Base-by-base conservation (phyloP, 2,113 vertebrate genomes). In the Muntiacus reevesi region DNA sequence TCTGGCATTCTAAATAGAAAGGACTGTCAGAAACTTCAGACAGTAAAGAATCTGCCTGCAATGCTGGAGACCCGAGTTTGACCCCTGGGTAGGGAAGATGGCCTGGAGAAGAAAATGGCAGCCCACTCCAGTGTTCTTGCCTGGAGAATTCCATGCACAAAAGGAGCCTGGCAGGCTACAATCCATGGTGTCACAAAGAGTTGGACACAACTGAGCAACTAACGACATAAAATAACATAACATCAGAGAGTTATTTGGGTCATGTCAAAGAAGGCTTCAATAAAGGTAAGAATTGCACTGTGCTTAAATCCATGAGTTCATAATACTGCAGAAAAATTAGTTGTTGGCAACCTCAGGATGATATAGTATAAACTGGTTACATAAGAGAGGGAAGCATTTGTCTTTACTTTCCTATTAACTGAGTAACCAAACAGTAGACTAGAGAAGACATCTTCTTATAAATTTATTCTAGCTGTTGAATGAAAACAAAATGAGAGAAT, bases 101-200 rank as follows among this genome's bases (percentile, higher is more conserved):
- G 67, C 19, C 67, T 23, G n/a, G 19, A 74, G n/a, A 74, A 74
- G 19, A 40, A 74, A 74, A 40, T 23, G 67, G 19, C n/a, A 74
- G n/a, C 19, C n/a, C 19, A 40, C 67, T 23, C n/a, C 19, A 40
- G 10, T 23, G 13, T 74, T 40, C n/a, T 74, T 40, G n/a, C 67
- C 67, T 23, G n/a, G 67, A 40, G n/a, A 74, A 40, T 40, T 23
- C 67, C 67, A 74, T 13, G n/a, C 19, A 74, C 67, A 40, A 74
- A n/a, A 40, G 10, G n/a, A 74, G 10, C 67, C 19, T 40, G 19
- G n/a, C 21, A 40, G 21, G 5, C 67, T 74, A 74, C n/a, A 74
- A 6, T 74, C 19, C 19, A 40, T 0, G 4, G n/a, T 2, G 5
- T 74, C 0, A 0, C 67, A 74, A 12, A 36, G 67, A 40, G 67